Conservation (phyloP, 2,113 vertebrate species). For the Xyliphius kryptos region DNA sequence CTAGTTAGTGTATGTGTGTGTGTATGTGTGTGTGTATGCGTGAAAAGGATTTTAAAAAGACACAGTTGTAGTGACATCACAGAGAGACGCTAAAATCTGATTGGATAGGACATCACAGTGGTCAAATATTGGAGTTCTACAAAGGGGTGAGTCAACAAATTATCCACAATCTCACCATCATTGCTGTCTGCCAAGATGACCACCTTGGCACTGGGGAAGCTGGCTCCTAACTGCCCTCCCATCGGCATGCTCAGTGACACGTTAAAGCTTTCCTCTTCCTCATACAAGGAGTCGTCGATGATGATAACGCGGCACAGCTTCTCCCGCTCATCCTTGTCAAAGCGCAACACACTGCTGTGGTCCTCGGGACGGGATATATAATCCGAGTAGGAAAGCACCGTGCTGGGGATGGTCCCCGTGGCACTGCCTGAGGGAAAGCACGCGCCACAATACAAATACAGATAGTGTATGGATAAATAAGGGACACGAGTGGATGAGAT, state of each 20-base stretch:
- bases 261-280: slow-evolving; percentile 78
- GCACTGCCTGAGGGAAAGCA: slow-evolving; percentile 64
- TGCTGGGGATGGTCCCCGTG: slow-evolving; percentile 68
- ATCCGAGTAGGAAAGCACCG: slow-evolving; percentile 72
- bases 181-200: slow-evolving; percentile 70
- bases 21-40: no score
- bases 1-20: no score
- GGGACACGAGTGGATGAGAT: no score
- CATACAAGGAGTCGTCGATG: slow-evolving; percentile 78
- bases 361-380: slow-evolving; percentile 77
- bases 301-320: slow-evolving; percentile 72
- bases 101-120: no score
- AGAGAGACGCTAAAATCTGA: no score
- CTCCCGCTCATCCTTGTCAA: slow-evolving; percentile 72
- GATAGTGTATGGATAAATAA: no score
- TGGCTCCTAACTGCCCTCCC: slow-evolving; percentile 67
- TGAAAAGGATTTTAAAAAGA: no score
- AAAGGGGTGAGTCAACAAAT: no score
- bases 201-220: slow-evolving; percentile 66
- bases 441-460: no score
- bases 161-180: slow-evolving; percentile 78
- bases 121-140: no score
- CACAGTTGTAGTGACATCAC: no score
- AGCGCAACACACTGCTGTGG: slow-evolving; percentile 72
- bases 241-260: slow-evolving; percentile 74